These are phyloP conservation scores for Tholera decimalis DNA, from an alignment of 2,888 invertebrate genomes.

Conservation along the genomic window DNA sequence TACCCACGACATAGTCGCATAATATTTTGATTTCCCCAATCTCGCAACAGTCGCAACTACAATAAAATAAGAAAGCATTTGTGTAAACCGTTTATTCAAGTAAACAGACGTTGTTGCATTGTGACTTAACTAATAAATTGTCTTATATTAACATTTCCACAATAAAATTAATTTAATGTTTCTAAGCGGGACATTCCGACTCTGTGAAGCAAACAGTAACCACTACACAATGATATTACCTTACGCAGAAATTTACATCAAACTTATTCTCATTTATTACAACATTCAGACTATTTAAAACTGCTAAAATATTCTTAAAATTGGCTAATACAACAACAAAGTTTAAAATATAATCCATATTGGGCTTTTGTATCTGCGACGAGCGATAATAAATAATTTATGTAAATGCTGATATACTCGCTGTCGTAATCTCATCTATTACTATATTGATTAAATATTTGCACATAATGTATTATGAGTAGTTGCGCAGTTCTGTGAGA, in stretches of 20 bases:
- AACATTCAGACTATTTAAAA: slow-evolving; percentile 39
- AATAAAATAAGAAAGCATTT: slow-evolving; percentile 53
- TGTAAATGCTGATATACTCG: slow-evolving; percentile 7
- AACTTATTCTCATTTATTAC: slow-evolving; percentile 33
- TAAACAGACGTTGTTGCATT: slow-evolving; percentile 61
- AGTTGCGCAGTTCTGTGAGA: slow-evolving; percentile 10
- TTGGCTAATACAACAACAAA: slow-evolving; percentile 47
- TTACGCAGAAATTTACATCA: slow-evolving; percentile 9
- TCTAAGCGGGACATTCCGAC: slow-evolving; percentile 35
- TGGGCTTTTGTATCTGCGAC: neutral
- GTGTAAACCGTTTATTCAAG: slow-evolving; percentile 55
- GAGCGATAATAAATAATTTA: slow-evolving; percentile 13
- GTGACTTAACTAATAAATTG: slow-evolving; percentile 60
- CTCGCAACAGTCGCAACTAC: slow-evolving; percentile 35
- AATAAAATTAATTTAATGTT: slow-evolving; percentile 45
- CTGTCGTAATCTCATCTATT: slow-evolving; percentile 17
- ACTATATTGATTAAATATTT: slow-evolving; percentile 36
- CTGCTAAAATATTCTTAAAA: slow-evolving; percentile 38
- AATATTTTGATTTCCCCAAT: slow-evolving; percentile 6
- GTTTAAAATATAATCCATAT: slow-evolving; percentile 24
- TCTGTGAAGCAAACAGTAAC: slow-evolving; percentile 37
- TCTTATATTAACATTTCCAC: slow-evolving; percentile 58
- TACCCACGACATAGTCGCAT: neutral
- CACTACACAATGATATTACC: slow-evolving; percentile 25
- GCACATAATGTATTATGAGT: slow-evolving; percentile 36